These are phyloP conservation scores for Microchirus variegatus DNA, from an alignment of 2,797 vertebrate species.

Conservation along the genomic window DNA sequence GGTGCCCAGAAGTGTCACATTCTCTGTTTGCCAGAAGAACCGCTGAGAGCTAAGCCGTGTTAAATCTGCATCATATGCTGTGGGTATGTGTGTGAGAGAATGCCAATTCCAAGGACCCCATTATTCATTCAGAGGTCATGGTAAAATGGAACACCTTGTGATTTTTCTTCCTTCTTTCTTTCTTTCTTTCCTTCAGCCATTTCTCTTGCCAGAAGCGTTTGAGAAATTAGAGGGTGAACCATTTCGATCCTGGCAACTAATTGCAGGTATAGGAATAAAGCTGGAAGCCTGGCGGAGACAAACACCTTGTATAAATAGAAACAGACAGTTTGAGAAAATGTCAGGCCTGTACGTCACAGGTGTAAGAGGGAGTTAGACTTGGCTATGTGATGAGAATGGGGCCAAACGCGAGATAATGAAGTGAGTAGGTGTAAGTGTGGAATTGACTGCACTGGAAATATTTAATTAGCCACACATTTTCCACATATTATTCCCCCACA, in stretches of 20 bases:
- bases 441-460: conserved; percentile 65
- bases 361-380: conserved; percentile 51
- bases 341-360: conserved; percentile 32
- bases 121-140: conserved; percentile 54
- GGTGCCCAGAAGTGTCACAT: conserved; percentile 26
- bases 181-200: neutral
- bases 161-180: conserved; percentile 10
- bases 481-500: conserved; percentile 57
- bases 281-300: conserved; percentile 40
- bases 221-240: conserved; percentile 50
- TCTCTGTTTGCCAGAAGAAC: conserved; percentile 36
- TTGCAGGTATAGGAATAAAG: conserved; percentile 45
- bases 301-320: conserved; percentile 68
- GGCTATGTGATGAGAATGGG: conserved; percentile 42
- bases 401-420: conserved; percentile 66
- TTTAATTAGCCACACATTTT: conserved; percentile 76
- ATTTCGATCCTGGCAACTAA: conserved; percentile 62
- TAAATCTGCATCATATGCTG: conserved; percentile 37
- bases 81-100: conserved; percentile 10
- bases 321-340: conserved; percentile 45
- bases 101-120: conserved; percentile 39
- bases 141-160: conserved; percentile 72
- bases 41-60: conserved; percentile 33
- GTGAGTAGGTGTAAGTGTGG: conserved; percentile 55
- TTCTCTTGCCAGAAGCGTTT: conserved; percentile 44